Conservation (phyloP, 1,140 invertebrate species). For the Homalodisca vitripennis region DNA sequence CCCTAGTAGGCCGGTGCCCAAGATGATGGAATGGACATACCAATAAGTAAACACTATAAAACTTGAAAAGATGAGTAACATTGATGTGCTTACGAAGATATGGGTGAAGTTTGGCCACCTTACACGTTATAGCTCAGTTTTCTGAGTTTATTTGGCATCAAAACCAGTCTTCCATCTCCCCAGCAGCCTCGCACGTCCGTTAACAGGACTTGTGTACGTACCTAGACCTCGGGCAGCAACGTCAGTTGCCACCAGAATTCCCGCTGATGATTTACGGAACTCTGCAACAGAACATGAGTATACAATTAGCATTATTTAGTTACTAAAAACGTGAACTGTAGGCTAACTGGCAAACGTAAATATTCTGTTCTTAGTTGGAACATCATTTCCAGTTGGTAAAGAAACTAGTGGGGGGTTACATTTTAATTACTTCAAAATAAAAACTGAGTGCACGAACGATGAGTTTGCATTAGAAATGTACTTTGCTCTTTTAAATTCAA, state of each 20-base stretch:
- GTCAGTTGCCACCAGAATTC: slow-evolving; percentile 96
- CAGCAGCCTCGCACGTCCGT: slow-evolving; percentile 4
- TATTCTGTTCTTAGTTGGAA: not conserved
- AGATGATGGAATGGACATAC: too few relatives aligned
- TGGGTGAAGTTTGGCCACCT: slow-evolving; percentile 16
- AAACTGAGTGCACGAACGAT: too few relatives aligned
- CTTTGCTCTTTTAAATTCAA: too few relatives aligned
- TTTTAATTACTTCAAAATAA: too few relatives aligned
- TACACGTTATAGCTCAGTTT: not conserved
- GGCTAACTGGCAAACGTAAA: not conserved
- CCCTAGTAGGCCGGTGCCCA: too few relatives aligned
- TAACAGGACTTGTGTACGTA: slow-evolving; percentile 48
- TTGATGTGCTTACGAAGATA: slow-evolving; percentile 20
- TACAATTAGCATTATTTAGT: too few relatives aligned
- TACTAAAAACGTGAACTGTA: not conserved
- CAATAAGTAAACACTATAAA: slow-evolving; percentile 15
- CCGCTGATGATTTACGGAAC: slow-evolving; percentile 87
- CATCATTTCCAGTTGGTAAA: not conserved
- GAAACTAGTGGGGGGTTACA: not conserved
- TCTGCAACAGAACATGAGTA: slow-evolving; percentile 59
- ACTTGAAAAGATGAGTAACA: slow-evolving; percentile 13
- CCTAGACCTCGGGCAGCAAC: slow-evolving; percentile 97
- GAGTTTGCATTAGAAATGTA: too few relatives aligned
- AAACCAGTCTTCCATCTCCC: not conserved
- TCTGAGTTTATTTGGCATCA: not conserved